Base-by-base conservation (phyloP, 2,888 invertebrate genomes). In the Drosophila borborema region DNA sequence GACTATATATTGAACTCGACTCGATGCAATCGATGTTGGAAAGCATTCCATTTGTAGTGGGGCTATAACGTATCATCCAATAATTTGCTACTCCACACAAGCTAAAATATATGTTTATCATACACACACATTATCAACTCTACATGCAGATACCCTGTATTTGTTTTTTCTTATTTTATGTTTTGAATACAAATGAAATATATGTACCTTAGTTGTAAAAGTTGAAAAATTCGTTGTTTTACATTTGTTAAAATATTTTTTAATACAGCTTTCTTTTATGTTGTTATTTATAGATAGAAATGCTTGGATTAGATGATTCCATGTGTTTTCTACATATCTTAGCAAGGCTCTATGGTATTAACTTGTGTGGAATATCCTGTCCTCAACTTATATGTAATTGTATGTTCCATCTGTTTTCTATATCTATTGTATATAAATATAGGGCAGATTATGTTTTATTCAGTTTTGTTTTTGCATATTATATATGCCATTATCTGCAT, bases 1-100 rank as follows among this genome's bases (percentile, higher is more conserved):
- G 20, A 20, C 10, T 43, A 34, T 34, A 45, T 58, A 58, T 45
- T 34, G 71, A 60, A 62, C 76, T 34, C 49, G 77, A 74, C 40
- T 45, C 43, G 31, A 58, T 75, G 40, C 55, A 75, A 77, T 72
- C 77, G 76, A 64, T 28, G 40, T 56, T 66, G 43, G 59, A 46
- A 58, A 48, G 73, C 76, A 78, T 76, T 76, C 74, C 78, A 75
- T 31, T 56, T 31, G 16, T 18, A 12, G 41, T 2, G 55, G 55
- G 55, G 49, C 18, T 31, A 3, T 12, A 55, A 45, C 43, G 34
- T 10, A 51, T 53, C 68, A 56, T 43, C 36, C 40, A 53, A 20
- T 41, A 23, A 46, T 54, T 59, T 34, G 16, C 54, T n/a, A 41
- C 34, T 36, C 23, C 18, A 40, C 65, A 72, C 41, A 60, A 71